These are phyloP conservation scores for Limonius californicus DNA, from an alignment of 1,140 invertebrate genomes.

Conservation along the genomic window DNA sequence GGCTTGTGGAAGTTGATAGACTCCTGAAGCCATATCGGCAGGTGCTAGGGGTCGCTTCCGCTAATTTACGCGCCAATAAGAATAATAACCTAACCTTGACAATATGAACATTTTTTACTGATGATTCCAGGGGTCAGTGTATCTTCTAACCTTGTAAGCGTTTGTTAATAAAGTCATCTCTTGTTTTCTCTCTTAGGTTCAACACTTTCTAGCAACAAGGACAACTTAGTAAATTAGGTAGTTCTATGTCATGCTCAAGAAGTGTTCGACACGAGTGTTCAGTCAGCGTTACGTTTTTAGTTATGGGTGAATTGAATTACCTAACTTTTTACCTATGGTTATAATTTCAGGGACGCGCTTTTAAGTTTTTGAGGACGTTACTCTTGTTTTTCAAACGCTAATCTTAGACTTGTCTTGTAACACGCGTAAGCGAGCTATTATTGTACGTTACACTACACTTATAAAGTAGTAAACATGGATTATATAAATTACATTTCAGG, in stretches of 20 bases:
- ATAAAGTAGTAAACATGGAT: no score
- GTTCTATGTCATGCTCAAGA: neutral
- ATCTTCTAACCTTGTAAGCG: slow-evolving; percentile 8
- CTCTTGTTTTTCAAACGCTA: no score
- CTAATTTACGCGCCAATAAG: neutral
- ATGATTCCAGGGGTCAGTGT: slow-evolving; percentile 1
- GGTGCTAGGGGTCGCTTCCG: neutral
- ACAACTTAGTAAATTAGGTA: slow-evolving; percentile 7
- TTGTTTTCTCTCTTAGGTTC: slow-evolving; percentile 4
- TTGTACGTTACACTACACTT: no score
- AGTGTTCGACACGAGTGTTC: neutral
- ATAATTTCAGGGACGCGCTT: no score
- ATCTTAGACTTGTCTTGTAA: no score
- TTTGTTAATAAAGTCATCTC: slow-evolving; percentile 4
- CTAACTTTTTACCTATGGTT: neutral
- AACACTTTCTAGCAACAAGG: slow-evolving; percentile 10
- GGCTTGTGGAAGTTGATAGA: no score
- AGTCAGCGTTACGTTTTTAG: neutral
- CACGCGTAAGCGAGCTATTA: no score
- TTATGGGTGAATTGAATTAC: neutral
- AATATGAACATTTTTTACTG: slow-evolving; percentile 6
- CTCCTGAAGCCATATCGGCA: no score
- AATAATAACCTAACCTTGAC: slow-evolving; percentile 4
- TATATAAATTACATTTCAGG: no score
- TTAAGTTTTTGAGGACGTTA: no score